A percentile compares a stretch with the other conserved stretches of the same genome.
These are phyloP conservation scores for Lasioglossum lativentre DNA, from an alignment of 2,888 invertebrate species.

Conservation along the genomic window DNA sequence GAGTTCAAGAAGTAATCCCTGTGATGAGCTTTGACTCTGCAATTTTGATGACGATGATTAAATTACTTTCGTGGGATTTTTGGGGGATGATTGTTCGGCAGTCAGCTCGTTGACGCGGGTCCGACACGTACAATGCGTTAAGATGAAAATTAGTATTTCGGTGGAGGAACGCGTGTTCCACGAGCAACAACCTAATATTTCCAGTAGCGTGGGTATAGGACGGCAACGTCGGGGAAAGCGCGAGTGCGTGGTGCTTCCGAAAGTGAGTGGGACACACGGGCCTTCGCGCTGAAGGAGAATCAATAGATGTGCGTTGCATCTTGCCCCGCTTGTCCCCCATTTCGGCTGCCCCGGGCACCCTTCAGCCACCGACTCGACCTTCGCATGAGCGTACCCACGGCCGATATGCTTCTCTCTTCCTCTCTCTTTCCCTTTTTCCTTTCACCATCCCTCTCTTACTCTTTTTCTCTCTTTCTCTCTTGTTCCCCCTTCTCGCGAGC, in stretches of 20 bases:
- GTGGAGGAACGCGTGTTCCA: background rate
- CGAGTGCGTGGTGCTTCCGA: constrained; percentile 66
- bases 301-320: constrained; percentile 84
- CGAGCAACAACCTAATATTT: constrained; percentile 6
- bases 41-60: background rate
- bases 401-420: constrained; percentile 35
- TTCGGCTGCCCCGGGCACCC: constrained; percentile 72
- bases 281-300: constrained; percentile 80
- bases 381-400: constrained; percentile 53
- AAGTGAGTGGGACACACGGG: constrained; percentile 72
- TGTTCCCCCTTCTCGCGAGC: constrained; percentile 9
- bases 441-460: background rate
- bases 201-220: constrained; percentile 1
- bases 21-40: background rate
- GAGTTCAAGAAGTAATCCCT: no score
- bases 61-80: background rate
- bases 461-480: background rate
- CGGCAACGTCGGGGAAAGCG: constrained; percentile 46
- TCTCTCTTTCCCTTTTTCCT: constrained; percentile 14
- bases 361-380: constrained; percentile 71
- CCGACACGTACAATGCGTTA: background rate
- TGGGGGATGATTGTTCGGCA: background rate
- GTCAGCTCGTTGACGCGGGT: background rate
- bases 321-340: constrained; percentile 78
- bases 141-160: background rate